These are phyloP conservation scores for Lycaon pictus DNA, from an alignment of 2,113 vertebrate species.

Conservation along the genomic window DNA sequence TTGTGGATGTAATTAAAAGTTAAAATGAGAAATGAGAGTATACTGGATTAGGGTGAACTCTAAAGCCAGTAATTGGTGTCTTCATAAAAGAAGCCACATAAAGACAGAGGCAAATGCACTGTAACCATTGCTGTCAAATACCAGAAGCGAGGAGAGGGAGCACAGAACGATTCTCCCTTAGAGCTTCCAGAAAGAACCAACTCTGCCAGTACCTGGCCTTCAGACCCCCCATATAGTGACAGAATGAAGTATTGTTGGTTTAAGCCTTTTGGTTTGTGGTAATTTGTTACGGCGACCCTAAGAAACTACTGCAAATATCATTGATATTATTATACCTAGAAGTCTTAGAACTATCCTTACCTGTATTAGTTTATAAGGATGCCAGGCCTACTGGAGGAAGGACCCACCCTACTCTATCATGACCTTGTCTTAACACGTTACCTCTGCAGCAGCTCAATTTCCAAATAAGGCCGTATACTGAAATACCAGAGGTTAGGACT, in stretches of 20 bases:
- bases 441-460: background rate
- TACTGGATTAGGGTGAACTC: background rate
- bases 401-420: background rate
- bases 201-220: background rate
- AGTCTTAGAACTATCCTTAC: background rate
- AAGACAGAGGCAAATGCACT: background rate
- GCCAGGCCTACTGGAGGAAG: background rate
- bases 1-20: background rate
- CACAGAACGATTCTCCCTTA: background rate
- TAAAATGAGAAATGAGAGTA: background rate
- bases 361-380: background rate
- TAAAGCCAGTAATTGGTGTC: background rate
- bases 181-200: background rate
- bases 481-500: background rate
- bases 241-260: background rate
- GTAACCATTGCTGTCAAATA: too few species aligned
- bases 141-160: background rate
- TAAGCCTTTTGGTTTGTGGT: background rate
- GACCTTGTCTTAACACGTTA: background rate
- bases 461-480: background rate
- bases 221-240: background rate
- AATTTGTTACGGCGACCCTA: background rate
- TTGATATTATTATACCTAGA: conserved; percentile 27
- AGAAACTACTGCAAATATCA: background rate
- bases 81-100: background rate